Evolutionary conservation across 2,888 invertebrate genomes (phyloP).

Genomic region (Apotomis betuletana): DNA sequence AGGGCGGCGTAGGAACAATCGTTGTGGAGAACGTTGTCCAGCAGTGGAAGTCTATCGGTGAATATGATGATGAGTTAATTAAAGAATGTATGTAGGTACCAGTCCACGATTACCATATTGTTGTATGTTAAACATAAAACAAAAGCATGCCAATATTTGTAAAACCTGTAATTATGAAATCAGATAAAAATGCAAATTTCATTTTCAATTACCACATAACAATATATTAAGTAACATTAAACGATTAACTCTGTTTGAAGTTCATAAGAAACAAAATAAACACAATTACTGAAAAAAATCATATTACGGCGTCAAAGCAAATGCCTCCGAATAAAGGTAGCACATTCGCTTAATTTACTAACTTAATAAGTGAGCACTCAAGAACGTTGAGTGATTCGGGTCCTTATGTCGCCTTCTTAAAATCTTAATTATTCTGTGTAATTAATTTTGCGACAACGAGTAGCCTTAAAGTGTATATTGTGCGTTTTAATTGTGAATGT

Average conservation of each 20-base stretch:
- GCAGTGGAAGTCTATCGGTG: too few species aligned
- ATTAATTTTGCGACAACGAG: constrained; percentile 14
- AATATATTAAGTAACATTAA: background rate
- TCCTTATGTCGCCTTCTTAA: constrained; percentile 2
- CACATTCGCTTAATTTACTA: constrained; percentile 8
- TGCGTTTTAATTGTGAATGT: too few species aligned
- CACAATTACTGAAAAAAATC: constrained; percentile 1
- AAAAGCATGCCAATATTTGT: too few species aligned
- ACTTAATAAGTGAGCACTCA: constrained; percentile 26
- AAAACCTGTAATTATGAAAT: too few species aligned
- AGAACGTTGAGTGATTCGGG: constrained; percentile 9
- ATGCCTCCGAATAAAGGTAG: constrained; percentile 6
- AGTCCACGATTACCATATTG: too few species aligned
- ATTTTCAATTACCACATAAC: background rate
- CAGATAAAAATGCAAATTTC: too few species aligned
- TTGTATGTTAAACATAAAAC: too few species aligned
- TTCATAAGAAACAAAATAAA: background rate
- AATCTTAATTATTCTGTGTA: constrained; percentile 15
- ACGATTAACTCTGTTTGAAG: background rate
- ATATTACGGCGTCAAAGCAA: background rate
- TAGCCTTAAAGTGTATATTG: background rate
- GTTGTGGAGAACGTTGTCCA: too few species aligned
- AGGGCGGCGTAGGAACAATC: too few species aligned
- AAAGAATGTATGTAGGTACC: too few species aligned
- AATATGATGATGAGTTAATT: too few species aligned